Conservation (phyloP, 2,888 invertebrate genomes). For the Apamea epomidion region DNA sequence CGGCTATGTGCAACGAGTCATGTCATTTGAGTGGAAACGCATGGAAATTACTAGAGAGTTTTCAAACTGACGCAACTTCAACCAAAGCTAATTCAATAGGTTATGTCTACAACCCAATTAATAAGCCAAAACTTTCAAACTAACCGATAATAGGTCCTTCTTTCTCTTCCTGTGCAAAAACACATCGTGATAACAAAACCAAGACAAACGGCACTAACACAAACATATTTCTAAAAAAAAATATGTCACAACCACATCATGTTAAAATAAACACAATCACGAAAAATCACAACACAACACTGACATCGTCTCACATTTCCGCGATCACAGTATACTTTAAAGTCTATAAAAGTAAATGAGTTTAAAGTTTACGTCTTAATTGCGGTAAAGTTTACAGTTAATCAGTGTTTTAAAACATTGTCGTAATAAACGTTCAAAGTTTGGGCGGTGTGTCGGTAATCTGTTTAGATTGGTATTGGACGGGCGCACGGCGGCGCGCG, state of each 20-base stretch:
- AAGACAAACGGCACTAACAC: constrained; percentile 71
- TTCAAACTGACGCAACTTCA: background rate
- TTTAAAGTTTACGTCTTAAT: constrained; percentile 72
- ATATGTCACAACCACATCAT: constrained; percentile 53
- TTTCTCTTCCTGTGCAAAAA: constrained; percentile 41
- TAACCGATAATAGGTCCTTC: constrained; percentile 75
- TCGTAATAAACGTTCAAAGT: constrained; percentile 80
- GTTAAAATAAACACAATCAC: constrained; percentile 42
- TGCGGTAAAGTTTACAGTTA: constrained; percentile 71
- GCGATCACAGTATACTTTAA: constrained; percentile 40
- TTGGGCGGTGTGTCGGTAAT: constrained; percentile 78
- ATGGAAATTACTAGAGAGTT: background rate
- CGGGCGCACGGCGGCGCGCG: constrained; percentile 73
- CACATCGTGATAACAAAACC: constrained; percentile 72
- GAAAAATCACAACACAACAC: constrained; percentile 48
- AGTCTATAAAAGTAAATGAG: constrained; percentile 67
- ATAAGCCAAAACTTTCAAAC: constrained; percentile 56
- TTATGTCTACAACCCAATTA: constrained; percentile 3
- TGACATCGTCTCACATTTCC: constrained; percentile 18
- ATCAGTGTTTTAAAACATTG: constrained; percentile 76
- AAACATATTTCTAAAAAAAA: constrained; percentile 67
- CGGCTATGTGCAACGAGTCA: background rate
- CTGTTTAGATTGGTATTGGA: constrained; percentile 85
- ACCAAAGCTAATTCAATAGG: background rate
- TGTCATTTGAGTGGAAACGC: background rate